Base-by-base conservation (phyloP, 2,888 invertebrate species). In the Eupsilia transversa region DNA sequence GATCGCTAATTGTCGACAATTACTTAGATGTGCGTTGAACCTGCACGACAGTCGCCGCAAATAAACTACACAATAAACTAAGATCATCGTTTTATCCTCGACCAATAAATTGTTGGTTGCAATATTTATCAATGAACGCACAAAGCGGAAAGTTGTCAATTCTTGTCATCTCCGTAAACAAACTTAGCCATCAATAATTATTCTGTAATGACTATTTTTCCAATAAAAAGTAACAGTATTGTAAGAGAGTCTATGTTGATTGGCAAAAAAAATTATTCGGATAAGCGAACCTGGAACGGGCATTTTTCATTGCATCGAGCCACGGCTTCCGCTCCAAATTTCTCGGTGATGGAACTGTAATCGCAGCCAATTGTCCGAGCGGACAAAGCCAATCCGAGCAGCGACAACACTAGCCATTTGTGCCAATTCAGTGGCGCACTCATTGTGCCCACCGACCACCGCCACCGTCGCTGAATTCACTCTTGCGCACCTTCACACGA, bases 361-460 rank as follows among this genome's bases (percentile, higher is more conserved):
- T 96, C 96, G 95, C 95, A 94, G 92, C 93, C 96, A 96, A 96
- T 96, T 96, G 95, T 94, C 91, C 93, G 94, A 92, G 94, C 96
- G 96, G 96, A 96, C 96, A 96, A 95, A 95, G 96, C 96, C 95
- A 96, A 96, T 96, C 96, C 96, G 93, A 96, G 91, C 93, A 96
- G 91, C 94, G 94, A 93, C 95, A 96, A 93, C 95, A 96, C 94
- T 92, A 96, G 94, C 96, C 96, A 96, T 95, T 96, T 96, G 94
- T 94, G 96, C 95, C 96, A 96, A 96, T 96, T 96, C 95, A 92
- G 92, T 91, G 92, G 92, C 93, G 92, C 91, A 92, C 92, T 94
- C 96, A 96, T 96, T 95, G 95, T 96, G 93, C 90, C 90, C 91
- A 88, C 90, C 86, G 89, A 82, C 83, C 89, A 88, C 88, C 89